Evolutionary conservation across 2,113 vertebrate species (phyloP).

Genomic region (Rhynchomys soricoides): DNA sequence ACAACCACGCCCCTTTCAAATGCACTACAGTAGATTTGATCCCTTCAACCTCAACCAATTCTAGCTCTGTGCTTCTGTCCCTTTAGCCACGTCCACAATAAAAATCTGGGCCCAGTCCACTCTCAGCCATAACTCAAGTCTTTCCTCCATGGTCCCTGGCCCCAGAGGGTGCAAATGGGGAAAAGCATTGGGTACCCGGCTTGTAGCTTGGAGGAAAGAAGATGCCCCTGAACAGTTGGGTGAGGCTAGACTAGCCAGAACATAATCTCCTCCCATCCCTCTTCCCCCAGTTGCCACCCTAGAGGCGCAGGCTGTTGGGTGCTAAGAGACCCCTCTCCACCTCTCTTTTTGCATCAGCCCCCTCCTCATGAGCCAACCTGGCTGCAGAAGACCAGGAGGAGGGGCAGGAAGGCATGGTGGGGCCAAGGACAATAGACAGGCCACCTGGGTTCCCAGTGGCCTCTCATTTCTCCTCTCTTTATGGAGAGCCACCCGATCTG

Average conservation of each 20-base stretch:
- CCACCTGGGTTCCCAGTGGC: neutral
- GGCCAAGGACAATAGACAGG: rapidly evolving
- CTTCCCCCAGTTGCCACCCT: neutral
- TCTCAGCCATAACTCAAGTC: neutral
- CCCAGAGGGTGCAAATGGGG: neutral
- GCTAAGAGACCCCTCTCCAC: slow-evolving; percentile 2
- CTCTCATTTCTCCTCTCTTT: neutral
- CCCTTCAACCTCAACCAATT: neutral
- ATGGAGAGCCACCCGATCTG: neutral
- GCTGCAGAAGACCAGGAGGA: neutral
- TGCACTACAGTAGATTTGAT: rapidly evolving
- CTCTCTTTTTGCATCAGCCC: neutral
- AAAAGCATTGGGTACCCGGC: neutral
- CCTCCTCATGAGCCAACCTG: neutral
- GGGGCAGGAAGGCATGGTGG: neutral
- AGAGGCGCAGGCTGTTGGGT: neutral
- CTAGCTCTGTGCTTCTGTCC: neutral
- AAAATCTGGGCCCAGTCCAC: rapidly evolving
- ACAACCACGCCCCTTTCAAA: neutral
- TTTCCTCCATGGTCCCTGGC: neutral
- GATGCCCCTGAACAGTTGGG: neutral
- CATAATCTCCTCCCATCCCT: neutral
- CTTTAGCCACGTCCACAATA: neutral
- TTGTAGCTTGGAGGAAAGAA: neutral
- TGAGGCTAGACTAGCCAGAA: neutral